These are phyloP conservation scores for Zhengitettix transpicula DNA, from an alignment of 2,888 invertebrate genomes.

Conservation along the genomic window DNA sequence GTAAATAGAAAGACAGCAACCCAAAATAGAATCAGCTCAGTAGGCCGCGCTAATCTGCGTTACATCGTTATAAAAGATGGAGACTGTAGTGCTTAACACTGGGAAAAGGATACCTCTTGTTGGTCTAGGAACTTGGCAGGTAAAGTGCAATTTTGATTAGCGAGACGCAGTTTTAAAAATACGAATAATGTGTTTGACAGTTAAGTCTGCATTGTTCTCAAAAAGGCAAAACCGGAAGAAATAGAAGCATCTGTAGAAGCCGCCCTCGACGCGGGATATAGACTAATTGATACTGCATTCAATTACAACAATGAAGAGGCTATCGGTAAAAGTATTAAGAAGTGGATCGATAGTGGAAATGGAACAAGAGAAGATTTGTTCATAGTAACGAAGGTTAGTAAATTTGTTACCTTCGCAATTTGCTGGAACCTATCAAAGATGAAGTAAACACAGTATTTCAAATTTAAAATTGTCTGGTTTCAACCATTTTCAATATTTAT, in stretches of 20 bases:
- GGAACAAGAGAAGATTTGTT: conserved; percentile 54
- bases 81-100: not conserved
- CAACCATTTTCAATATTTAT: too few relatives aligned
- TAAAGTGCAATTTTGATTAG: not conserved
- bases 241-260: conserved; percentile 42
- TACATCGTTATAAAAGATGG: not conserved
- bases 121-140: not conserved
- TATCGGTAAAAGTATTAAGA: conserved; percentile 49
- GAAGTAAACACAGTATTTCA: too few relatives aligned
- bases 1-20: too few relatives aligned
- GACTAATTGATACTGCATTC: conserved; percentile 64
- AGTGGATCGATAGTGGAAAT: conserved; percentile 44
- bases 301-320: conserved; percentile 64
- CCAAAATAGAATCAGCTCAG: too few relatives aligned
- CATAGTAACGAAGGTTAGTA: conserved; percentile 60
- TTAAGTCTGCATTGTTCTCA: not conserved
- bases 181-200: not conserved
- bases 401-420: too few relatives aligned
- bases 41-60: too few relatives aligned
- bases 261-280: conserved; percentile 53
- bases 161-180: not conserved
- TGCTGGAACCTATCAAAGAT: too few relatives aligned
- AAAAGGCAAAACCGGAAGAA: conserved; percentile 27
- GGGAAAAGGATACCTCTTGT: not conserved
- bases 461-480: too few relatives aligned